Conservation (phyloP, 2,888 invertebrate species). For the Epirrhoe tristata region DNA sequence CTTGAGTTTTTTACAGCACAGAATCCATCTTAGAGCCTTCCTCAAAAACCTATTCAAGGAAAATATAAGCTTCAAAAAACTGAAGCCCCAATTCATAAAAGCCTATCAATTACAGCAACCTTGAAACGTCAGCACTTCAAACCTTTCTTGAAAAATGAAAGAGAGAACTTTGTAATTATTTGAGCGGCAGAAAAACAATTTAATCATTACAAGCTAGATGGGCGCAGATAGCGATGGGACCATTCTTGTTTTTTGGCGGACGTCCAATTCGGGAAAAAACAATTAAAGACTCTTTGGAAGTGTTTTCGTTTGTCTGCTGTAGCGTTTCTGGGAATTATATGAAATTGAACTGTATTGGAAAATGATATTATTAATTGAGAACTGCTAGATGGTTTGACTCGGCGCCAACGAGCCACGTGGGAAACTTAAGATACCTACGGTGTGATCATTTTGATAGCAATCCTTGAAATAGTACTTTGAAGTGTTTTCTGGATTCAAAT, state of each 20-base stretch:
- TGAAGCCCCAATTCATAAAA: constrained; percentile 25
- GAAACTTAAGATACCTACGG: no score
- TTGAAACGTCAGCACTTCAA: constrained; percentile 39
- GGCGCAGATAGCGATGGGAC: constrained; percentile 35
- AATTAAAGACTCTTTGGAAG: constrained; percentile 42
- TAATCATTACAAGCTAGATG: constrained; percentile 43
- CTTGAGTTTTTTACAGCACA: not conserved
- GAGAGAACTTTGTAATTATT: constrained; percentile 42
- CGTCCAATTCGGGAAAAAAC: constrained; percentile 46
- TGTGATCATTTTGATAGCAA: not conserved
- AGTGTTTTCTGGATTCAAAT: no score
- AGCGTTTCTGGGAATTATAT: not conserved
- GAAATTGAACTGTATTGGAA: not conserved
- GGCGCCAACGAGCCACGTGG: no score
- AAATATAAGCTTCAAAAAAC: constrained; percentile 22
- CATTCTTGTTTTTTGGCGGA: constrained; percentile 45
- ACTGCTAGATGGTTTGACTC: not conserved
- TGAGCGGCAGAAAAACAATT: constrained; percentile 45
- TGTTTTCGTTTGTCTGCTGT: constrained; percentile 33
- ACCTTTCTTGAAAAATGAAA: constrained; percentile 36
- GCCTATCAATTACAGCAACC: constrained; percentile 30
- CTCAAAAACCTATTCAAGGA: not conserved
- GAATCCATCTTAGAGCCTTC: not conserved
- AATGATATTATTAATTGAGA: not conserved
- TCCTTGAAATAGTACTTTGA: no score